Evolutionary conservation across 2,888 invertebrate genomes (phyloP).

Genomic region (Marasmarcha lunaedactyla): DNA sequence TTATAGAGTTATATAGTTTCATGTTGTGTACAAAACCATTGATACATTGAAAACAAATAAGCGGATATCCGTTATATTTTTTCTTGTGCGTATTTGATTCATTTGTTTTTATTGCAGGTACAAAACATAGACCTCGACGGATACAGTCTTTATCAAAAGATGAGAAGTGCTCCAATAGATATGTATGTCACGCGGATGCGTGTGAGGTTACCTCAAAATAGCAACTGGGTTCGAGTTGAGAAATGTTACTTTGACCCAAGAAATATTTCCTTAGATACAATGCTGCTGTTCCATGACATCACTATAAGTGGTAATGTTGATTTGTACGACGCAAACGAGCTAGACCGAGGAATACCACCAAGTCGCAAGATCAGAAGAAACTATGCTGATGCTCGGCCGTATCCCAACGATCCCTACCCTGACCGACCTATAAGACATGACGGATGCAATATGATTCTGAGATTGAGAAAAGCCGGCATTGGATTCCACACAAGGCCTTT

Average conservation of each 20-base stretch:
- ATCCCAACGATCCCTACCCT: constrained; percentile 30
- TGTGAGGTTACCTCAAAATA: constrained; percentile 75
- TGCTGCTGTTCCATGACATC: constrained; percentile 82
- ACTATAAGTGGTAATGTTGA: constrained; percentile 84
- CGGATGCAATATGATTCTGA: constrained; percentile 82
- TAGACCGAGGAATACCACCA: constrained; percentile 39
- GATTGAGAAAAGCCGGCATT: constrained; percentile 82
- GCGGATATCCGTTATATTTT: background rate
- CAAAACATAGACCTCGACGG: constrained; percentile 72
- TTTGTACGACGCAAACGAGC: constrained; percentile 55
- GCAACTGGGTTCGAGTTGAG: constrained; percentile 79
- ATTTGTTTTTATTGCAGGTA: constrained; percentile 27
- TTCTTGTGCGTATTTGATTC: no score
- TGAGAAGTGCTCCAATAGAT: constrained; percentile 73
- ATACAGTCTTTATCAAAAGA: constrained; percentile 74
- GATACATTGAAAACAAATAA: no score
- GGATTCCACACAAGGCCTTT: constrained; percentile 81
- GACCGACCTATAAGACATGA: constrained; percentile 31
- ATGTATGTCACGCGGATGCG: constrained; percentile 79
- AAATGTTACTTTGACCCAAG: constrained; percentile 81
- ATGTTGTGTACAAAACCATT: no score
- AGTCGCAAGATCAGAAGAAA: constrained; percentile 37
- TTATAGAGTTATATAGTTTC: no score
- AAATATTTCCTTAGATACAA: constrained; percentile 80
- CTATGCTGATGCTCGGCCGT: constrained; percentile 45